Evolutionary conservation across 2,888 invertebrate genomes (phyloP), one percentile per base, ranked within the genome.

Genomic region (Melanostoma scalare): DNA sequence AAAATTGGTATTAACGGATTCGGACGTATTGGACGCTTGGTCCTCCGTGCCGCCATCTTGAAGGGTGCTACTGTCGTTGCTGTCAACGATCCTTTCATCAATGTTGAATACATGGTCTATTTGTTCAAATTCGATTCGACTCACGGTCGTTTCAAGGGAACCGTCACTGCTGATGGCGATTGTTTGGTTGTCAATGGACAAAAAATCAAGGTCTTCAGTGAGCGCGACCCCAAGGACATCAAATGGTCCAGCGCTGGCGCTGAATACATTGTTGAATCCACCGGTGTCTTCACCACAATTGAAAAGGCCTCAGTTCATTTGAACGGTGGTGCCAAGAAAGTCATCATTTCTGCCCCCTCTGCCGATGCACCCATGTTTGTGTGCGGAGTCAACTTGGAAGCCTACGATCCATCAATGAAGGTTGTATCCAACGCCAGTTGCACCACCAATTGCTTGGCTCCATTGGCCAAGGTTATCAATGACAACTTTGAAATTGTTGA

Each of bases 341-440:
- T 99, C 85, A 95, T 99, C 91, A 99, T 99, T 91, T 98, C 99
- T 20, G 99, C 99, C 30, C 99, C 99, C 80, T 98, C 98, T 81
- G 98, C 99, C 88, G 99, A 99, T 92, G 99, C 99, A 20, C 99
- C 99, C 61, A 99, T 99, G 99, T 99, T 97, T 88, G 99, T 99
- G 38, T 95, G 96, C 90, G 99, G 99, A 87, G 99, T 99, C 86
- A 99, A 99, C 92, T 94, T 98, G 88, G 96, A 97, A 4, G 93
- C 95, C 31, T 99, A 99, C 91, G 95, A 96, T 88, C 96, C 96
- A 85, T 93, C 94, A 87, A 94, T 94, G 93, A 96, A 96, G 91
- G 95, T 98, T 85, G 95, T 98, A 85, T 97, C 97, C 87, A 99
- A 99, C 90, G 99, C 99, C 71, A 99, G 99, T 50, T 99, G 99